Evolutionary conservation across 2,113 vertebrate species (phyloP), one percentile per base, ranked within the genome.

Genomic region (Heteronetta atricapilla): DNA sequence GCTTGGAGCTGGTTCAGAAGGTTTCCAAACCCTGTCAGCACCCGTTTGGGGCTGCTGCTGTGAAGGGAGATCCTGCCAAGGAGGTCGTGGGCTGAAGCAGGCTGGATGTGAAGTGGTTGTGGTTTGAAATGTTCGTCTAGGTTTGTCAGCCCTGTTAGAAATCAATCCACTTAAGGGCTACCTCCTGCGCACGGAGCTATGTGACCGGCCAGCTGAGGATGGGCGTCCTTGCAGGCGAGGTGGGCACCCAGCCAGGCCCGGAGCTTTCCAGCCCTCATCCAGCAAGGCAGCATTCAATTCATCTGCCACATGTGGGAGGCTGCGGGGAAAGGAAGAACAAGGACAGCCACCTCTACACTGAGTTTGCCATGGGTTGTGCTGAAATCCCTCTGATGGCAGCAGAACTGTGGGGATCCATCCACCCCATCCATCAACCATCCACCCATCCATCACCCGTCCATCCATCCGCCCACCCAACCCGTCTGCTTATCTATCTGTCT

Each of bases 11-110:
- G 58, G 88, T 94, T 96, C 93, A 93, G 83, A 95, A 95, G 96
- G 93, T 92, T 86, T 63, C 4, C 3, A 38, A 88, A 81, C 73
- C 42, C 93, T 96, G 94, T 95, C 96, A 95, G 82, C 82, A 96
- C 90, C 88, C 90, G 82, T 97, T 94, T 86, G 82, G 91, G 90
- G 29, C 80, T 90, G 93, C 73, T 1, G 29, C 4, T 17, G 64
- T 94, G 90, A 94, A 86, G 90, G 82, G 38, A 75, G 52, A 66
- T 83, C 82, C 68, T 90, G 86, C 64, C 82, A 81, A 86, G 85
- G 60, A 83, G 94, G 86, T 94, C 73, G 33, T 3, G 31, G 83
- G 77, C 64, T 86, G 90, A 56, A 89, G 60, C 42, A 42, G 34
- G 82, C 36, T 68, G 86, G 73, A 44, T 91, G 52, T 82, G 89